Evolutionary conservation across 1,140 invertebrate species (phyloP).

Genomic region (Nixonia krombeini): DNA sequence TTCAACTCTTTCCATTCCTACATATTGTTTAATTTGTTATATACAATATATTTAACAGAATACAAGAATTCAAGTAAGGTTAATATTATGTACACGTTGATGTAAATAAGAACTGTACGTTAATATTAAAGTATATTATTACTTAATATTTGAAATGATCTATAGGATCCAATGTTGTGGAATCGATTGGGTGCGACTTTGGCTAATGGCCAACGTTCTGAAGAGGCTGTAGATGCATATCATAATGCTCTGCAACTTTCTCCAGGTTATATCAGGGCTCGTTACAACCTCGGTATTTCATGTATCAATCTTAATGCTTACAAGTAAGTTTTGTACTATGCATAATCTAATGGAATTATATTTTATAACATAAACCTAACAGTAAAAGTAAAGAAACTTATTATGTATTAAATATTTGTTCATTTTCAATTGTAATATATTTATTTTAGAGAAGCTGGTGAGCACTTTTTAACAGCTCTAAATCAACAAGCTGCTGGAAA

Average conservation of each 20-base stretch:
- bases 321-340: slow-evolving; percentile 77
- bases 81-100: no score
- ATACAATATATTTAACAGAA: no score
- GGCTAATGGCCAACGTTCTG: slow-evolving; percentile 94
- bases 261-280: slow-evolving; percentile 95
- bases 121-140: no score
- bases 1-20: no score
- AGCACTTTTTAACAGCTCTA: slow-evolving; percentile 93
- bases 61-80: no score
- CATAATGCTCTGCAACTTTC: slow-evolving; percentile 90
- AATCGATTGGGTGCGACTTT: slow-evolving; percentile 97
- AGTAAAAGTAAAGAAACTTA: no score
- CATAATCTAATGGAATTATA: no score
- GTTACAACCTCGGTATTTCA: slow-evolving; percentile 98
- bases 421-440: background rate
- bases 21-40: no score
- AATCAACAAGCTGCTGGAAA: slow-evolving; percentile 91
- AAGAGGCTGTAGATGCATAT: slow-evolving; percentile 97
- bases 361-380: no score
- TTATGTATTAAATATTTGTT: no score
- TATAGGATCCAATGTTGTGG: slow-evolving; percentile 93
- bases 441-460: slow-evolving; percentile 87
- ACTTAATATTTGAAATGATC: no score
- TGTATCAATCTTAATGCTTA: slow-evolving; percentile 97
- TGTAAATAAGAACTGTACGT: no score